Evolutionary conservation across 2,113 vertebrate genomes (phyloP), one percentile per base, ranked within the genome.

Genomic region (Lampris incognitus): DNA sequence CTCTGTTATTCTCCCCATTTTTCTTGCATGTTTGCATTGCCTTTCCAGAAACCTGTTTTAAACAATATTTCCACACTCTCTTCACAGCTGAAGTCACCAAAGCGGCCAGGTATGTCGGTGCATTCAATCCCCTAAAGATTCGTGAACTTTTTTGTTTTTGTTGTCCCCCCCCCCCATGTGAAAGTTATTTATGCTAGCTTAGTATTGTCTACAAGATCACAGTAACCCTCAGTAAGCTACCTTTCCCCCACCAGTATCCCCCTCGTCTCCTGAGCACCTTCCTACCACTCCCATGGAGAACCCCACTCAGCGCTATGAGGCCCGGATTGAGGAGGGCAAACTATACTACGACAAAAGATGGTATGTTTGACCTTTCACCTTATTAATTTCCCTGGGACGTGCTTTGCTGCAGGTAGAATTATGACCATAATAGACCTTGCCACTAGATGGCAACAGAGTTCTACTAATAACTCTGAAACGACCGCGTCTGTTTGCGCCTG

Each of bases 271-370:
- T 0, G 98, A 99, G 42, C 97, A 97, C 72, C 88, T 99, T 62
- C 97, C 98, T 11, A 90, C 95, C 0, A 92, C 95, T 1, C 98
- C 97, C 9, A 90, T 96, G 66, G 98, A 99, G 88, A 95, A 88
- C 78, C 97, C 97, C 0, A 93, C 95, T 0, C 98, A 97, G 91
- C 94, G 98, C 0, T 99, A 97, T 40, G 98, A 99, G 70, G 97
- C 98, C 41, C 96, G 98, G 73, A 98, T 99, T 88, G 98, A 99
- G 88, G 98, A 99, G 3, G 98, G 97, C 11, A 99, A 98, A 78
- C 95, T 99, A 37, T 99, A 98, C 91, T 99, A 99, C 40, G 98
- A 99, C 86, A 99, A 99, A 85, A 95, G 98, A 98, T 99, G 98
- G 98, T 99, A 85, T 72, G 89, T 59, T 6, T 9, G 2, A 24